Evolutionary conservation across 2,113 vertebrate species (phyloP).

Genomic region (Cephalopholis sonnerati): DNA sequence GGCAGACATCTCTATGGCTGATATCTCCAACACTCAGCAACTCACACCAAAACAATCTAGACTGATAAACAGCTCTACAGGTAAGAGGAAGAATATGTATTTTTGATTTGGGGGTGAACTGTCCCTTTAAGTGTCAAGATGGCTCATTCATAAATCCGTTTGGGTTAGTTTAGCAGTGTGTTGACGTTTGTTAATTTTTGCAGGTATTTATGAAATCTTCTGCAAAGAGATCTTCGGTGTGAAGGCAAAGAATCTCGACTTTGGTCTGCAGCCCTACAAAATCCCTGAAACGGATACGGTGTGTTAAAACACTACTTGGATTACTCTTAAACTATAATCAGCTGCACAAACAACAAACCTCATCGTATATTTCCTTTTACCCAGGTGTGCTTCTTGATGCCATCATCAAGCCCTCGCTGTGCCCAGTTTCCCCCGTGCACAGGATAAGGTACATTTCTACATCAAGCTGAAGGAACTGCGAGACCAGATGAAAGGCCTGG

Average conservation of each 20-base stretch:
- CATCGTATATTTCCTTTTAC: not conserved
- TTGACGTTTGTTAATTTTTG: constrained; percentile 33
- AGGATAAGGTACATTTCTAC: constrained; percentile 99
- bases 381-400: constrained; percentile 97
- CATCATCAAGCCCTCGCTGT: constrained; percentile 97
- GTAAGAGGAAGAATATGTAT: no score
- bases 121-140: not conserved
- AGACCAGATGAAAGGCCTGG: constrained; percentile 91
- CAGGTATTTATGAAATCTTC: constrained; percentile 99
- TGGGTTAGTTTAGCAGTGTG: not conserved
- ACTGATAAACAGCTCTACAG: no score
- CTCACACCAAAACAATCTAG: no score
- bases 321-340: not conserved
- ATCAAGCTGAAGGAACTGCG: constrained; percentile 97
- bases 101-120: no score
- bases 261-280: constrained; percentile 96
- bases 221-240: constrained; percentile 98
- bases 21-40: no score
- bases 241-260: constrained; percentile 96
- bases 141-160: not conserved
- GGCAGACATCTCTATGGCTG: no score
- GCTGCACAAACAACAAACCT: not conserved
- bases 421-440: constrained; percentile 98
- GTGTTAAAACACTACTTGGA: constrained; percentile 51
- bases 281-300: constrained; percentile 97